Percentiles rank a stretch among this genome's conserved stretches.
Conservation (phyloP, 1,140 invertebrate genomes). For the Palaemon carinicauda region DNA sequence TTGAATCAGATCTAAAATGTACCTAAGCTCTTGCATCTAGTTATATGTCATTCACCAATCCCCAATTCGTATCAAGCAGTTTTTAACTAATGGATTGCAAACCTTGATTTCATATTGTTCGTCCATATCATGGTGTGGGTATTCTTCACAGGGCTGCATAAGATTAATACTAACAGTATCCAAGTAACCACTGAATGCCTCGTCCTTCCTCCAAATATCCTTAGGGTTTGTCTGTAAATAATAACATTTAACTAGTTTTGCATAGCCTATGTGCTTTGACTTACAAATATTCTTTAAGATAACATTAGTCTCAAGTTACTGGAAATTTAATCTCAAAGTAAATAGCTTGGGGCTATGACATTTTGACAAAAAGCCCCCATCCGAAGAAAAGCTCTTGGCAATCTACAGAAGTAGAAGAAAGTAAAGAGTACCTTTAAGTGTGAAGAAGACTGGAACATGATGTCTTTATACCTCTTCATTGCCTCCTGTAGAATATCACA, state of each 20-base stretch:
- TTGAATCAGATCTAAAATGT: too few relatives aligned
- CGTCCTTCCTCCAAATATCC: constrained; percentile 6
- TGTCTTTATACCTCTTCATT: constrained; percentile 13
- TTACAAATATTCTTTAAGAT: background rate
- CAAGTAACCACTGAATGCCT: constrained; percentile 18
- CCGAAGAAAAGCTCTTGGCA: too few relatives aligned
- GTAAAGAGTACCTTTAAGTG: too few relatives aligned
- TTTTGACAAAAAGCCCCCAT: too few relatives aligned
- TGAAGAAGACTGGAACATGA: background rate
- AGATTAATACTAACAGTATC: constrained; percentile 68
- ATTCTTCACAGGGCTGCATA: constrained; percentile 68
- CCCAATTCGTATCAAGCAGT: too few relatives aligned
- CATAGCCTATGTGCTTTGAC: constrained; percentile 61
- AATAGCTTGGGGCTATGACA: too few relatives aligned
- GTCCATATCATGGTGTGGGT: constrained; percentile 73
- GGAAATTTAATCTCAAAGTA: too few relatives aligned
- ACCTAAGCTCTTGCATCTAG: too few relatives aligned
- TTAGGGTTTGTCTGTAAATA: background rate
- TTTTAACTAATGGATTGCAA: background rate
- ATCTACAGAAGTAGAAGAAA: too few relatives aligned
- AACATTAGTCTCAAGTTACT: too few relatives aligned
- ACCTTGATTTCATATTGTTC: constrained; percentile 74
- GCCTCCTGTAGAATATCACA: constrained; percentile 20
- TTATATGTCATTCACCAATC: background rate
- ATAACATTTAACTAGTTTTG: background rate